Percentiles rank a stretch among this genome's conserved stretches.
Evolutionary conservation across 1,140 invertebrate species (phyloP).

Genomic region (Panulirus ornatus): DNA sequence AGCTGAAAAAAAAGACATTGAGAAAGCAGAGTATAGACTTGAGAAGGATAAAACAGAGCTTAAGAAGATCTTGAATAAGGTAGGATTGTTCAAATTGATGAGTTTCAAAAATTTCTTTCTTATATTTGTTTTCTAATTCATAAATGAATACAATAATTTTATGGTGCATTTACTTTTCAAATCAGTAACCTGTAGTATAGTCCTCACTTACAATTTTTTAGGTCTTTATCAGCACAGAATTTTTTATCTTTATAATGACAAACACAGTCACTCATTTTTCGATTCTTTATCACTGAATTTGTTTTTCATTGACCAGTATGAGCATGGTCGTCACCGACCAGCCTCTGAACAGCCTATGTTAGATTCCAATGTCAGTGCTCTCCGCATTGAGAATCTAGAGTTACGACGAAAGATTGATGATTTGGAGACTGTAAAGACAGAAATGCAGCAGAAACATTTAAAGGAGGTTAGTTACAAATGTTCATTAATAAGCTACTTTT

Average conservation of each 20-base stretch:
- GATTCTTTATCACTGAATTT: neutral
- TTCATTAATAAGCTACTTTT: too few species aligned
- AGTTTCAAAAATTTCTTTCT: neutral
- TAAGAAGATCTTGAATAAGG: slow-evolving; percentile 74
- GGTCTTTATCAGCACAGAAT: neutral
- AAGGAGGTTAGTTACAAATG: slow-evolving; percentile 55
- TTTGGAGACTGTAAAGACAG: slow-evolving; percentile 66
- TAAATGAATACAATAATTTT: neutral
- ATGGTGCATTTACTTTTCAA: too few species aligned
- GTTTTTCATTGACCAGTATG: slow-evolving; percentile 44
- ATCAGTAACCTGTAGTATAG: too few species aligned
- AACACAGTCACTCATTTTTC: neutral
- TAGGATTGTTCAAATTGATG: slow-evolving; percentile 31
- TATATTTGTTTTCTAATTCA: neutral
- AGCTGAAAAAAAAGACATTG: slow-evolving; percentile 73
- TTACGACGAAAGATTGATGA: slow-evolving; percentile 71
- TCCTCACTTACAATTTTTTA: neutral
- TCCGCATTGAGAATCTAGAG: slow-evolving; percentile 74
- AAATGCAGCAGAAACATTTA: slow-evolving; percentile 73
- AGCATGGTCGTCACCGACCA: slow-evolving; percentile 45
- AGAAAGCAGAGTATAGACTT: slow-evolving; percentile 68
- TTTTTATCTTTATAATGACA: neutral
- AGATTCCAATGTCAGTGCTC: slow-evolving; percentile 60
- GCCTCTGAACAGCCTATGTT: slow-evolving; percentile 26
- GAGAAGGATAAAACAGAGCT: slow-evolving; percentile 73